These are phyloP conservation scores for Bedellia somnulentella DNA, from an alignment of 2,888 invertebrate species.

Conservation along the genomic window DNA sequence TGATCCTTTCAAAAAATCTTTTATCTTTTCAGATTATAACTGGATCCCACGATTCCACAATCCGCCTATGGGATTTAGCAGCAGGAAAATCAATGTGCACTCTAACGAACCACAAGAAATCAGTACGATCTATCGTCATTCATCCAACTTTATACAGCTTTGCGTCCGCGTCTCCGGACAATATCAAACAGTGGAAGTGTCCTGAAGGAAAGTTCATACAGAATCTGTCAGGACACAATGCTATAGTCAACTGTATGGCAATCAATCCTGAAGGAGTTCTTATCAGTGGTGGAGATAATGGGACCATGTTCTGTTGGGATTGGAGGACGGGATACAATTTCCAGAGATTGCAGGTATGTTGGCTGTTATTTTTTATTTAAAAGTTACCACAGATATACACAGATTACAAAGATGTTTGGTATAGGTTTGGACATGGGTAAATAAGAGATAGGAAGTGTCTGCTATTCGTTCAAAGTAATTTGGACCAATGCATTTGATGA, in stretches of 20 bases:
- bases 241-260: constrained; percentile 88
- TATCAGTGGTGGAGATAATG: constrained; percentile 98
- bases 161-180: constrained; percentile 97
- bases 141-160: constrained; percentile 89
- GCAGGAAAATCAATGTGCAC: constrained; percentile 94
- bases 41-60: constrained; percentile 94
- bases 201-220: constrained; percentile 97
- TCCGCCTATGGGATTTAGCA: constrained; percentile 96
- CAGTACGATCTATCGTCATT: constrained; percentile 75
- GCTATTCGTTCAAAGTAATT: too few species aligned
- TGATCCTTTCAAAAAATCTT: too few species aligned
- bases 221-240: constrained; percentile 88
- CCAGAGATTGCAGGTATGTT: constrained; percentile 76
- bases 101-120: constrained; percentile 98
- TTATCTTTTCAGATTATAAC: constrained; percentile 82
- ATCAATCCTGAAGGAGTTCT: constrained; percentile 92
- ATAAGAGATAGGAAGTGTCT: too few species aligned
- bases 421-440: too few species aligned
- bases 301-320: constrained; percentile 97
- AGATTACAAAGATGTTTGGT: too few species aligned
- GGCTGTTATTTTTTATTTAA: too few species aligned
- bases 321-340: constrained; percentile 99
- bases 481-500: too few species aligned
- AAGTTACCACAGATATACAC: too few species aligned
- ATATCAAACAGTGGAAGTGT: constrained; percentile 99